Conservation (phyloP, 1,140 invertebrate genomes). For the Xylocopa sonorina region DNA sequence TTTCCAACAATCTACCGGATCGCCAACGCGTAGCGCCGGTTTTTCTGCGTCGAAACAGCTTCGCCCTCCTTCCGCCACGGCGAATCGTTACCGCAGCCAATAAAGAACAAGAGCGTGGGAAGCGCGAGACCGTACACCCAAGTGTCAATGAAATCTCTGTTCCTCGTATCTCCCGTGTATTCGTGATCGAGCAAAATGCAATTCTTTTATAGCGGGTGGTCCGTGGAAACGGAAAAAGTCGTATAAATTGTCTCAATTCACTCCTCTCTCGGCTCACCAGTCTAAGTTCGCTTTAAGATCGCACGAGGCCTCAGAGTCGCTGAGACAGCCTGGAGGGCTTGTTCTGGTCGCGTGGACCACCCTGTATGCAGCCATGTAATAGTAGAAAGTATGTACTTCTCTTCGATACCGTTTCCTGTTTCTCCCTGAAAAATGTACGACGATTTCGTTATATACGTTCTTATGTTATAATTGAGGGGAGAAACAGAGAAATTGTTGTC, state of each 20-base stretch:
- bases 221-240: too few relatives aligned
- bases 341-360: too few relatives aligned
- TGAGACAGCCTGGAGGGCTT: too few relatives aligned
- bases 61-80: slow-evolving; percentile 33
- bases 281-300: too few relatives aligned
- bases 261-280: too few relatives aligned
- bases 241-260: too few relatives aligned
- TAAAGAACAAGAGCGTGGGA: slow-evolving; percentile 46
- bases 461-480: neutral
- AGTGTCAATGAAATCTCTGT: neutral
- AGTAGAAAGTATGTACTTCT: neutral
- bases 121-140: slow-evolving; percentile 14
- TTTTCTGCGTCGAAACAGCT: slow-evolving; percentile 32
- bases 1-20: slow-evolving; percentile 36
- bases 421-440: neutral
- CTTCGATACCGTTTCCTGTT: neutral
- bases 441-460: neutral
- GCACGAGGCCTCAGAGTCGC: too few relatives aligned
- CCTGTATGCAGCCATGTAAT: neutral
- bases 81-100: neutral
- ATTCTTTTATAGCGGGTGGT: too few relatives aligned
- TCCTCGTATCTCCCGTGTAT: neutral
- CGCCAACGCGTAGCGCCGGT: slow-evolving; percentile 1
- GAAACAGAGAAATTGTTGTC: neutral
- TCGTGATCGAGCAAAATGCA: neutral